Evolutionary conservation across 2,113 vertebrate genomes (phyloP), one percentile per base, ranked within the genome.

Genomic region (Raja brachyura): DNA sequence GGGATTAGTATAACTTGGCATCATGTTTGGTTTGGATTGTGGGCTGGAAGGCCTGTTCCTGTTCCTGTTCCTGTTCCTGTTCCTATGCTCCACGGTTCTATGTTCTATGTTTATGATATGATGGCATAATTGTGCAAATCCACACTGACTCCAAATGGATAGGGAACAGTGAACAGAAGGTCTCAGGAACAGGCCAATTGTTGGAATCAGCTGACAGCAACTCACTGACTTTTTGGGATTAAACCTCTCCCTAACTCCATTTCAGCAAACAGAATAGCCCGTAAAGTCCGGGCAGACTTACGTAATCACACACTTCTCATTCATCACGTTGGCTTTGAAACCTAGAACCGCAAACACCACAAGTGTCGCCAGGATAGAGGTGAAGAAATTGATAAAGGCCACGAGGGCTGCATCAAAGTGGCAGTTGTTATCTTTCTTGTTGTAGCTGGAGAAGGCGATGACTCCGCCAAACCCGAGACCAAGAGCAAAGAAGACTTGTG

Each of bases 391-490:
- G 95, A 99, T 99, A 95, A 98, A 93, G 94, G 99, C 99, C 93
- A 99, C 99, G 0, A 99, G 96, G 0, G 97, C 96, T 0, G 99
- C 99, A 0, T 99, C 99, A 0, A 99, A 99, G 95, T 99, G 99
- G 94, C 99, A 99, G 96, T 99, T 99, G 96, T 99, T 99, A 96
- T 99, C 98, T 83, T 98, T 97, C 94, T 99, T 99, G 96, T 99
- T 99, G 97, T 99, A 99, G 96, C 98, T 99, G 95, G 99, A 99
- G 96, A 99, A 99, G 90, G 99, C 99, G 0, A 99, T 99, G 95
- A 99, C 99, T 0, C 99, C 99, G 0, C 99, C 99, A 0, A 99
- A 99, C 61, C 99, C 99, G 93, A 99, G 95, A 3, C 99, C 99
- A 77, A 99, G 94, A 20, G 99, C 99, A 0, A 99, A 99, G 96